Percentiles rank a stretch among this genome's conserved stretches.
phyloP scores from a whole-genome alignment of 1,140 invertebrate genomes.

The Brachionus sp. region DNA sequence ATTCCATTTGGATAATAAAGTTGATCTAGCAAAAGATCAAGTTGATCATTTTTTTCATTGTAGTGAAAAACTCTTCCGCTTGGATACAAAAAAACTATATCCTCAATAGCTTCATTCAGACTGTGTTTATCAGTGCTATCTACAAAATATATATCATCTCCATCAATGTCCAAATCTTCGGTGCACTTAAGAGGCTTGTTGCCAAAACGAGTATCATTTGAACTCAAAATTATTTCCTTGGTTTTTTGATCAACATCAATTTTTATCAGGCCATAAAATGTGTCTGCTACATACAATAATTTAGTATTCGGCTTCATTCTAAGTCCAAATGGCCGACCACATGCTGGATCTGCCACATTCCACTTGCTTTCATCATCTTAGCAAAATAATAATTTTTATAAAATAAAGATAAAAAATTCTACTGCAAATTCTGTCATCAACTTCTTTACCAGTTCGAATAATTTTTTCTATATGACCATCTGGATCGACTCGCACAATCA shows the following conservation, averaged over 20 bases:
- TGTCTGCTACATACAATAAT: constrained; percentile 19
- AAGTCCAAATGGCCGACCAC: constrained; percentile 35
- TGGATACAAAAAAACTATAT: background rate
- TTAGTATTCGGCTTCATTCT: constrained; percentile 25
- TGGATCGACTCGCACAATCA: constrained; percentile 12
- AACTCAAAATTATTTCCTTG: constrained; percentile 16
- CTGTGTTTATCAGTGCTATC: constrained; percentile 9
- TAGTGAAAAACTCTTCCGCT: constrained; percentile 25
- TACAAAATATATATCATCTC: constrained; percentile 39
- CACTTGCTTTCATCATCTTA: constrained; percentile 6
- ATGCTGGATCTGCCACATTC: constrained; percentile 17
- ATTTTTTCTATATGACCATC: constrained; percentile 20
- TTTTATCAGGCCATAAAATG: constrained; percentile 34
- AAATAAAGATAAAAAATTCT: background rate
- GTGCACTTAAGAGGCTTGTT: background rate
- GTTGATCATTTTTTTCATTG: constrained; percentile 30
- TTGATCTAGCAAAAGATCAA: background rate
- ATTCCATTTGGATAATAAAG: constrained; percentile 32
- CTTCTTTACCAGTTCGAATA: background rate
- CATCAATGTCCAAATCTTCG: constrained; percentile 37
- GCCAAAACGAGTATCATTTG: constrained; percentile 24
- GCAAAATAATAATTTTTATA: background rate
- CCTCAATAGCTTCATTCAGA: constrained; percentile 27
- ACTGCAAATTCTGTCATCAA: constrained; percentile 20
- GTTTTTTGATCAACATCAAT: constrained; percentile 31